Evolutionary conservation across 2,888 invertebrate genomes (phyloP).

Genomic region (Andrena marginata): DNA sequence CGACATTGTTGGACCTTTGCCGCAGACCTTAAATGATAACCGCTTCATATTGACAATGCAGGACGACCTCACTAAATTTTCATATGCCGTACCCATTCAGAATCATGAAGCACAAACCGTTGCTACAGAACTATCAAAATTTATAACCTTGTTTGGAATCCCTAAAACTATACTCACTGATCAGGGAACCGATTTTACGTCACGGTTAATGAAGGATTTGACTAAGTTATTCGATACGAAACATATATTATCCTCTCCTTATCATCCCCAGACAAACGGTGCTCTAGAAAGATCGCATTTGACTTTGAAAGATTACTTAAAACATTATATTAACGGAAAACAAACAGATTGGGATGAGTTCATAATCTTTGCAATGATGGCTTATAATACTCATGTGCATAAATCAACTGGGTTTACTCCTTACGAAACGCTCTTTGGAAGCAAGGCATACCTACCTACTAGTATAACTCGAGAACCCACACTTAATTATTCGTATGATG

Average conservation of each 20-base stretch:
- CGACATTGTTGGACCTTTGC: slow-evolving; percentile 20
- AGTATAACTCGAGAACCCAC: slow-evolving; percentile 4
- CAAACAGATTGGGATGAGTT: slow-evolving; percentile 20
- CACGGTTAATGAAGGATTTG: slow-evolving; percentile 10
- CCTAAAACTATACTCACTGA: slow-evolving; percentile 25
- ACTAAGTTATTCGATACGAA: slow-evolving; percentile 5
- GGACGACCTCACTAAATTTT: slow-evolving; percentile 27
- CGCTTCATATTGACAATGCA: slow-evolving; percentile 25
- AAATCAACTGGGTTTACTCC: neutral
- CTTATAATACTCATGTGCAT: slow-evolving; percentile 13
- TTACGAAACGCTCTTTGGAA: slow-evolving; percentile 6
- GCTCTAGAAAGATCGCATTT: too few relatives aligned
- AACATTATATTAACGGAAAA: slow-evolving; percentile 5
- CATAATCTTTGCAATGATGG: slow-evolving; percentile 12
- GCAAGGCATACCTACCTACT: slow-evolving; percentile 9
- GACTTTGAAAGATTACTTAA: slow-evolving; percentile 4
- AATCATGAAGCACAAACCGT: slow-evolving; percentile 23
- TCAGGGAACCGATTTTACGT: slow-evolving; percentile 25
- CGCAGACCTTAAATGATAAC: slow-evolving; percentile 24
- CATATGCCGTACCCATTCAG: slow-evolving; percentile 13
- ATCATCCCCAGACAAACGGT: neutral
- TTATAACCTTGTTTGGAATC: slow-evolving; percentile 29
- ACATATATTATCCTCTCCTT: slow-evolving; percentile 25
- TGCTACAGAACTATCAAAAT: slow-evolving; percentile 20
- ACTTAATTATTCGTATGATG: slow-evolving; percentile 8